phyloP scores from a whole-genome alignment of 2,888 invertebrate genomes.

The Limnephilus lunatus region DNA sequence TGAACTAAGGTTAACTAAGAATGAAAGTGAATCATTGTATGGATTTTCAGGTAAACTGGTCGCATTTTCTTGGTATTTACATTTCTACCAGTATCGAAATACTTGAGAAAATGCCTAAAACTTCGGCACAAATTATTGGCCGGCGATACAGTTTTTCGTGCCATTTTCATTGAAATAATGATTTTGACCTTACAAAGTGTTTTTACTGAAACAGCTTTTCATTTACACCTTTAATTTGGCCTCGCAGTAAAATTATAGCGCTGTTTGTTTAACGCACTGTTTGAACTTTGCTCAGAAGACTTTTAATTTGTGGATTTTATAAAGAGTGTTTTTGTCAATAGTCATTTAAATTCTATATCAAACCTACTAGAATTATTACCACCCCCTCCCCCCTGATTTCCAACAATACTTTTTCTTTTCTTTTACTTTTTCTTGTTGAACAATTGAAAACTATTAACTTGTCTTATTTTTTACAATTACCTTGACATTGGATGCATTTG shows the following conservation, averaged over 20 bases:
- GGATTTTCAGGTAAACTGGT: background rate
- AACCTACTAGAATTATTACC: too few relatives aligned
- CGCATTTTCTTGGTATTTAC: background rate
- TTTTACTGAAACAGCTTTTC: background rate
- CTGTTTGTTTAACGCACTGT: background rate
- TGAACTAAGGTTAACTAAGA: background rate
- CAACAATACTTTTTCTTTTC: too few relatives aligned
- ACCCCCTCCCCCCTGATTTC: too few relatives aligned
- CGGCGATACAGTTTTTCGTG: background rate
- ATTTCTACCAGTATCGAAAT: background rate
- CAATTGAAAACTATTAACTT: too few relatives aligned
- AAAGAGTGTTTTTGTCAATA: background rate
- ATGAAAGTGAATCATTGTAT: background rate
- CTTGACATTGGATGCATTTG: too few relatives aligned
- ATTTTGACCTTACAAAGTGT: background rate
- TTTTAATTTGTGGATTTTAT: background rate
- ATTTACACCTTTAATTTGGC: constrained; percentile 2
- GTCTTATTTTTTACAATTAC: too few relatives aligned
- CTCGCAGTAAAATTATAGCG: background rate
- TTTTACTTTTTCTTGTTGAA: too few relatives aligned
- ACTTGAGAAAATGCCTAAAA: background rate
- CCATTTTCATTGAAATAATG: background rate
- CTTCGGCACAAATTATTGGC: background rate
- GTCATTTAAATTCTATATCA: background rate
- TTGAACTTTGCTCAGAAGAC: background rate